phyloP scores from a whole-genome alignment of 23 tunicate genomes.

The Corella eumyota region DNA sequence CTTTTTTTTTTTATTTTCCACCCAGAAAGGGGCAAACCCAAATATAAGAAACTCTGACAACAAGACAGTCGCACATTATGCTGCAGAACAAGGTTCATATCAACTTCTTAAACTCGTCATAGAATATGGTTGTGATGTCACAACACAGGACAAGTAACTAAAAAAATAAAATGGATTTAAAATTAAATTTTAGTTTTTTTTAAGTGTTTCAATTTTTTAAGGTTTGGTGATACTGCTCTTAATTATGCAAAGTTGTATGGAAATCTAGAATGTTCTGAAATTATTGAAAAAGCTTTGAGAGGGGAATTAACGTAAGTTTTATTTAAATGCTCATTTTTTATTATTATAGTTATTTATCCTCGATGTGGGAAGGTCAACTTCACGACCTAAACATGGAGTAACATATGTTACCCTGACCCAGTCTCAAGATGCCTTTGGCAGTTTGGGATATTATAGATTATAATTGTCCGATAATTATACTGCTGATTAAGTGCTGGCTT shows the following conservation, averaged over 20 bases:
- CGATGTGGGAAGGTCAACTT: no score
- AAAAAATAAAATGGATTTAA: no score
- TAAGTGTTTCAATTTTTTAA: conserved; percentile 3
- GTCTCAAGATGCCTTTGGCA: no score
- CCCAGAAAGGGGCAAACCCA: conserved; percentile 63
- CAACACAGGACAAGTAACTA: conserved; percentile 33
- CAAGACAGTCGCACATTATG: conserved; percentile 55
- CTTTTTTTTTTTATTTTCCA: no score
- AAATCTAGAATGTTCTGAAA: conserved; percentile 38
- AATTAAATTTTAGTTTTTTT: not conserved
- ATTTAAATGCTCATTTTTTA: no score
- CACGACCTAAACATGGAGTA: no score
- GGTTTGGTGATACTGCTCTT: conserved; percentile 42
- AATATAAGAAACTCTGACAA: conserved; percentile 25
- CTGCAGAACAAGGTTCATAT: conserved; percentile 42
- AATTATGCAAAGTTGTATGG: conserved; percentile 45
- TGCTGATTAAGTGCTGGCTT: no score
- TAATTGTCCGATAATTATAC: no score
- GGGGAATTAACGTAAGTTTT: conserved; percentile 36
- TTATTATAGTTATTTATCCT: no score
- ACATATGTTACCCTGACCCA: no score
- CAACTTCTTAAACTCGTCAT: conserved; percentile 33
- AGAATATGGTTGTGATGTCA: conserved; percentile 52
- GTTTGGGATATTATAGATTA: no score
- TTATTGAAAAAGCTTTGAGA: conserved; percentile 24